Base-by-base conservation (phyloP, 2,888 invertebrate species). In the Odontothrips loti region DNA sequence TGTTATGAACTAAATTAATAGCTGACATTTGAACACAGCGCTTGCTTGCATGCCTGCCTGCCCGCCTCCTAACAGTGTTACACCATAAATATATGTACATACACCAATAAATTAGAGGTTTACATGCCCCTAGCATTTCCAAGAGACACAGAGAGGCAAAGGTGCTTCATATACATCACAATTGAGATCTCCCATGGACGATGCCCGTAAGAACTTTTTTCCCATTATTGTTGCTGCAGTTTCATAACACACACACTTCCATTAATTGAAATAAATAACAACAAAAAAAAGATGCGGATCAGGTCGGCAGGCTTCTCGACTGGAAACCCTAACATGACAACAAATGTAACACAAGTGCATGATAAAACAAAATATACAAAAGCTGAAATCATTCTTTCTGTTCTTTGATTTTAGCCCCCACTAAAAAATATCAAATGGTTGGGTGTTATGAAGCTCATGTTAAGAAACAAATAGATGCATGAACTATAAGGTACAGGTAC, bases 231-330 rank as follows among this genome's bases (percentile, higher is more conserved):
- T 27, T 75, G 8, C 9, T 75, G 68, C 68, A 75, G 23, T 27
- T 58, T 58, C 68, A 75, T 75, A 75, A 75, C 68, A 27, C 27
- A 23, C 27, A 23, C 11, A 75, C 68, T 68, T 68, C 10, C 23
- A 75, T 27, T 75, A 27, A 75, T 75, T 75, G 10, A 20, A 80
- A 80, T 80, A 80, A 80, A 80, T 80, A 80, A 80, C 27, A 58
- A 80, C 17, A 80, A 48, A 8, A 80, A 51, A 48, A 47, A 48
- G n/a, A 29, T 29, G n/a, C 34, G 79, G 58, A 80, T 29, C 58
- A 79, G n/a, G 47, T 80, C 48, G 27, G 17, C 47, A 23, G n/a
- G 23, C 48, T 79, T 27, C 47, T 47, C 34, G 48, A 17, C 23
- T 17, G 12, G 58, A 79, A 48, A 80, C 20, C 43, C 79, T 47